Conservation (phyloP, 2,113 vertebrate species). For the Alligator sinensis region DNA sequence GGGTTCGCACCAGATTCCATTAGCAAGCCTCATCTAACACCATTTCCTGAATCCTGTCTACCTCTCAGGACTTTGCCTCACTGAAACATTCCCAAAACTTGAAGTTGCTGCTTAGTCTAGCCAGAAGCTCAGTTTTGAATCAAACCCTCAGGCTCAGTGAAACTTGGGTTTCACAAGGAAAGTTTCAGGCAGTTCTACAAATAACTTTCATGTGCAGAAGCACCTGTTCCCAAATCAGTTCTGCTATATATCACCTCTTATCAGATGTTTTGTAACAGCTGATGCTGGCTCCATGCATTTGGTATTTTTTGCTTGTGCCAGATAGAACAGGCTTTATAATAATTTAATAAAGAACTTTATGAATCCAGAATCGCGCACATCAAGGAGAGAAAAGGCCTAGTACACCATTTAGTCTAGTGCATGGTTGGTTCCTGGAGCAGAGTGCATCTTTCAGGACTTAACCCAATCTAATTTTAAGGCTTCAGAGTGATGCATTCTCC, state of each 20-base stretch:
- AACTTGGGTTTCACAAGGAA: constrained; percentile 11
- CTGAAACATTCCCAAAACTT: neutral
- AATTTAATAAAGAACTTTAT: neutral
- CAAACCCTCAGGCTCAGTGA: neutral
- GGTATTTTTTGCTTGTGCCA: constrained; percentile 16
- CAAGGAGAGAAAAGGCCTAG: neutral
- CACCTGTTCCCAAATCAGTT: constrained; percentile 58
- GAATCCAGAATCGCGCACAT: neutral
- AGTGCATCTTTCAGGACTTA: accelerated
- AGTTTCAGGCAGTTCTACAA: constrained; percentile 25
- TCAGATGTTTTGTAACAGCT: neutral
- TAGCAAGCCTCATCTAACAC: neutral
- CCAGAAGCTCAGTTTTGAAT: accelerated
- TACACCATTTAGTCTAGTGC: neutral
- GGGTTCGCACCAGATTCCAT: neutral
- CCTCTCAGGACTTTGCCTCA: neutral
- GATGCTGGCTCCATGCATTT: constrained; percentile 32
- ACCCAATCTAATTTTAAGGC: neutral
- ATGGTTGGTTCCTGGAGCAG: neutral
- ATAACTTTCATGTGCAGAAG: constrained; percentile 60
- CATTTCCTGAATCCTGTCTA: neutral
- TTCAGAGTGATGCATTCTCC: neutral
- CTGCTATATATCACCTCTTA: neutral
- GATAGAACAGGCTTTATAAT: neutral
- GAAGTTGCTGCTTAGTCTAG: neutral